Conservation (phyloP, 2,888 invertebrate genomes). For the Arge pagana region DNA sequence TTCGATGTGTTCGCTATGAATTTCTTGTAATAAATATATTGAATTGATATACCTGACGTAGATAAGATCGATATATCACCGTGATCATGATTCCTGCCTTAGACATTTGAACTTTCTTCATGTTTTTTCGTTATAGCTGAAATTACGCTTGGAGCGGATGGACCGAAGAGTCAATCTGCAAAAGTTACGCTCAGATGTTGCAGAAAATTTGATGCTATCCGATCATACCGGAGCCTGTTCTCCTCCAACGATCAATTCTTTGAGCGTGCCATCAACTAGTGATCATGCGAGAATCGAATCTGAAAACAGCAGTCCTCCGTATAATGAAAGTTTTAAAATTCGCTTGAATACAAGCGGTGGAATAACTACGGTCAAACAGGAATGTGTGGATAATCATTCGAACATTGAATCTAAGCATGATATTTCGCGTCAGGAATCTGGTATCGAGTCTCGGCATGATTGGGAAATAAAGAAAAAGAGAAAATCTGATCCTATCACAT, state of each 20-base stretch:
- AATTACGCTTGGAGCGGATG: slow-evolving; percentile 69
- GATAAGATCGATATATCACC: too few species aligned
- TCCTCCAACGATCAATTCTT: slow-evolving; percentile 46
- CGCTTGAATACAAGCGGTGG: slow-evolving; percentile 54
- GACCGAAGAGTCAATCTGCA: slow-evolving; percentile 65
- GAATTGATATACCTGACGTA: too few species aligned
- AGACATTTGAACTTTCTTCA: too few species aligned
- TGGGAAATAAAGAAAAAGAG: slow-evolving; percentile 54
- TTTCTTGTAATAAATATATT: too few species aligned
- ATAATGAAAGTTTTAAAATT: slow-evolving; percentile 54
- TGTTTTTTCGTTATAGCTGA: slow-evolving; percentile 70
- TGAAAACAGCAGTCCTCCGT: slow-evolving; percentile 45
- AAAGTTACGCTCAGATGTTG: slow-evolving; percentile 51
- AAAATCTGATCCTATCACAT: slow-evolving; percentile 43
- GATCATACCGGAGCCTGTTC: slow-evolving; percentile 50
- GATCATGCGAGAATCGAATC: slow-evolving; percentile 40
- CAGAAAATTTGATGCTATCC: slow-evolving; percentile 45
- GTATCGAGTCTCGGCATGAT: slow-evolving; percentile 38
- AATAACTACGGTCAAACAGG: slow-evolving; percentile 54
- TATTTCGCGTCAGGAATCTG: slow-evolving; percentile 35
- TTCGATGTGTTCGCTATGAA: too few species aligned
- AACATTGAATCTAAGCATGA: slow-evolving; percentile 48
- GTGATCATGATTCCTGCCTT: too few species aligned
- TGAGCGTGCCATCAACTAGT: slow-evolving; percentile 34
- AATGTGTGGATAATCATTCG: slow-evolving; percentile 41